Evolutionary conservation across 2,797 vertebrate genomes (phyloP).

Genomic region (Rhinophrynus dorsalis): DNA sequence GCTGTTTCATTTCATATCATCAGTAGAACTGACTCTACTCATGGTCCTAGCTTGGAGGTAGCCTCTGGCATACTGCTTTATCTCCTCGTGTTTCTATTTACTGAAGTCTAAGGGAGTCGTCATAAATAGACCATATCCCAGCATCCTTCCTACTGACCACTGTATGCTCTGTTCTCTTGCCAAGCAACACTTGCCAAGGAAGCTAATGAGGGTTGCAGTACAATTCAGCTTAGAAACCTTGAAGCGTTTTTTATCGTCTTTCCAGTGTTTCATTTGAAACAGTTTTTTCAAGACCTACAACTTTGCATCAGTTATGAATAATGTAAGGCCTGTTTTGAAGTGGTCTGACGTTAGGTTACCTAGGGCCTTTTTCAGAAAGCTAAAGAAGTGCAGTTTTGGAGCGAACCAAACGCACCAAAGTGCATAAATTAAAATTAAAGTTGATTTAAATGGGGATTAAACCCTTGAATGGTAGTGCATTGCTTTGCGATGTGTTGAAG

Average conservation of each 20-base stretch:
- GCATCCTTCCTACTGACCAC: slow-evolving; percentile 46
- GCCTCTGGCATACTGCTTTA: slow-evolving; percentile 47
- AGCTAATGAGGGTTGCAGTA: slow-evolving; percentile 17
- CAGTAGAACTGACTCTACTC: slow-evolving; percentile 26
- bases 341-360: no score
- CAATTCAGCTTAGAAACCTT: slow-evolving; percentile 14
- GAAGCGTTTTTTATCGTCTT: no score
- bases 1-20: slow-evolving; percentile 38
- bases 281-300: no score
- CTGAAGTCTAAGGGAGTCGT: slow-evolving; percentile 44
- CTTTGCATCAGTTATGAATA: neutral
- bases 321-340: no score
- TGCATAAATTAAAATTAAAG: no score
- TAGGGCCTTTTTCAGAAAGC: no score
- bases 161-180: slow-evolving; percentile 34
- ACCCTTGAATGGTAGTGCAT: no score
- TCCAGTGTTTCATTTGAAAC: no score
- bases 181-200: slow-evolving; percentile 38
- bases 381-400: no score
- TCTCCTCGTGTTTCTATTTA: slow-evolving; percentile 50
- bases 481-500: no score
- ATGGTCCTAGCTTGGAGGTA: slow-evolving; percentile 39
- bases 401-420: no score
- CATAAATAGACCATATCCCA: slow-evolving; percentile 47
- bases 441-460: no score